These are phyloP conservation scores for Actinernus sp. DNA, from an alignment of 92 coral and sea anemone genomes.

Conservation along the genomic window DNA sequence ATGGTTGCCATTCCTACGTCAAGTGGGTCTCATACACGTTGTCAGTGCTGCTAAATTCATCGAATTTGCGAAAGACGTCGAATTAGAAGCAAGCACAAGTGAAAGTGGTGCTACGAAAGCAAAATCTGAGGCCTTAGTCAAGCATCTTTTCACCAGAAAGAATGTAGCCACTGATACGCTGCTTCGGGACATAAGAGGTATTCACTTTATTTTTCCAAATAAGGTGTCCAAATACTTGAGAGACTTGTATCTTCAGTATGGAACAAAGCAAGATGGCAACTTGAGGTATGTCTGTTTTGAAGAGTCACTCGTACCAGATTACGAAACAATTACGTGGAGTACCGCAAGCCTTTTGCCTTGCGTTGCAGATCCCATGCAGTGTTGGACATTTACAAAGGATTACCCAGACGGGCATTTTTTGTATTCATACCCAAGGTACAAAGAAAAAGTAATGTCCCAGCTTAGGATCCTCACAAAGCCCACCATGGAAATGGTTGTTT, in stretches of 20 bases:
- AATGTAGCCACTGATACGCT: not conserved
- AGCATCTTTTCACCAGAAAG: conserved; percentile 23
- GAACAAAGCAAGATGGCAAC: too few relatives aligned
- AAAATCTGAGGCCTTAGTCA: too few relatives aligned
- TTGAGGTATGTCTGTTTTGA: too few relatives aligned
- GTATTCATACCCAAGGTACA: too few relatives aligned
- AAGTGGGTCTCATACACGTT: too few relatives aligned
- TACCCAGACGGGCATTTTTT: too few relatives aligned
- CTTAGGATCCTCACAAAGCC: conserved; percentile 39
- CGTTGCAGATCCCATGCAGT: conserved; percentile 37
- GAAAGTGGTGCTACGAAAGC: too few relatives aligned
- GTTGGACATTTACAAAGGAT: too few relatives aligned
- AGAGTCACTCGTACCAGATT: too few relatives aligned
- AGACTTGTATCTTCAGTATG: conserved; percentile 9
- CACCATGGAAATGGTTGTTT: conserved; percentile 39
- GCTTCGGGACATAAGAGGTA: conserved; percentile 12
- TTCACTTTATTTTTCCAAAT: too few relatives aligned
- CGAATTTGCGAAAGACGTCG: conserved; percentile 51
- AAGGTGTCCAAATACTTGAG: conserved; percentile 1
- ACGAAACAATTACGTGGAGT: too few relatives aligned
- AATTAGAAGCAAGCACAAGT: too few relatives aligned
- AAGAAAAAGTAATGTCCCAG: not conserved
- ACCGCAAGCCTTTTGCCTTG: conserved; percentile 51
- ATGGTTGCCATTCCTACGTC: conserved; percentile 56
- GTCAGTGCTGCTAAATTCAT: conserved; percentile 18